These are phyloP conservation scores for Nemotelus pantherinus DNA, from an alignment of 2,888 invertebrate species.

Conservation along the genomic window DNA sequence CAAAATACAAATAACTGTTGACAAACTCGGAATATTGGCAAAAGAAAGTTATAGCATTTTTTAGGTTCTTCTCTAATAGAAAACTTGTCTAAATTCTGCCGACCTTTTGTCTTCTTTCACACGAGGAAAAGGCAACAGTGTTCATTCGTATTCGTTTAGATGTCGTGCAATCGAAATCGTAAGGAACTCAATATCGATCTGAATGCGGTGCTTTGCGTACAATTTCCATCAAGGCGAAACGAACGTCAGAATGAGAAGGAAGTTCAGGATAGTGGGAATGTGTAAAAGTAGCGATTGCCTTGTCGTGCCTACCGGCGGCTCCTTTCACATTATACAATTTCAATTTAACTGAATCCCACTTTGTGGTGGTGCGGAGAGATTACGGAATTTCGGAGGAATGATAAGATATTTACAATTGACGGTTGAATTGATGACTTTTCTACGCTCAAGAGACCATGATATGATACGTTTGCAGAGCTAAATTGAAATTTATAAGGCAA, in stretches of 20 bases:
- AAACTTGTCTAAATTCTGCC: slow-evolving; percentile 6
- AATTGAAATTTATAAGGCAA: no score
- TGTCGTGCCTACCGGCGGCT: background rate
- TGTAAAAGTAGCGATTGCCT: background rate
- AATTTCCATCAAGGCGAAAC: slow-evolving; percentile 6
- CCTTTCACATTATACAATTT: background rate
- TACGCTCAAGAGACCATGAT: background rate
- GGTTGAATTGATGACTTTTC: slow-evolving; percentile 8
- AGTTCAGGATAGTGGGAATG: background rate
- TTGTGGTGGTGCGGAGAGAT: background rate
- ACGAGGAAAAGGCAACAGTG: background rate
- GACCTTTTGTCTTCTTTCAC: slow-evolving; percentile 23
- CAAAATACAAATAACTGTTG: no score
- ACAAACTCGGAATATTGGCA: no score
- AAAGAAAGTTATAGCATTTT: no score
- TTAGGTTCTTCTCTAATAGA: no score
- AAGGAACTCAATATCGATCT: slow-evolving; percentile 32
- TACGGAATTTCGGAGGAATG: background rate
- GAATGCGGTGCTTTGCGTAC: slow-evolving; percentile 39
- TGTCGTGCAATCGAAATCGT: background rate
- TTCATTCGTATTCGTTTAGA: no score
- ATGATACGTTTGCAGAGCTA: no score
- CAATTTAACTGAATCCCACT: slow-evolving; percentile 2
- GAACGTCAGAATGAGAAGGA: background rate
- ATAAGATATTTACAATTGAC: slow-evolving; percentile 22